Conservation (phyloP, 2,113 vertebrate species). For the Anguilla rostrata region DNA sequence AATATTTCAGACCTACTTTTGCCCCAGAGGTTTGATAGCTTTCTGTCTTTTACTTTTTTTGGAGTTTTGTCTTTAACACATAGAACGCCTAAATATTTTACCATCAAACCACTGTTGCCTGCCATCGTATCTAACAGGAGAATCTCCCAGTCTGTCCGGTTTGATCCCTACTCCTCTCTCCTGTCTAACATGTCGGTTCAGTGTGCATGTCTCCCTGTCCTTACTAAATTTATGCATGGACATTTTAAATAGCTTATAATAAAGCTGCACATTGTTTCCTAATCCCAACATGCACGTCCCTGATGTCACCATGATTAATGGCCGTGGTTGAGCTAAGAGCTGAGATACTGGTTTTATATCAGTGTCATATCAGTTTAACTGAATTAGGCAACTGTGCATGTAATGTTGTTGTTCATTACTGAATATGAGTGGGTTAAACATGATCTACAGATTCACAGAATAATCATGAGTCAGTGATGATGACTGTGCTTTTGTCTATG, state of each 20-base stretch:
- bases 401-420: not conserved
- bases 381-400: not conserved
- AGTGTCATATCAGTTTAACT: not conserved
- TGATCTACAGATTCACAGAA: not conserved
- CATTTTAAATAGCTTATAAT: not conserved
- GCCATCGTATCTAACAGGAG: not conserved
- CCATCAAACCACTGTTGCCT: not conserved
- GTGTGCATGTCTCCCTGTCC: not conserved
- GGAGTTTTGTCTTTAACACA: not conserved
- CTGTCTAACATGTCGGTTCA: not conserved
- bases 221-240: not conserved
- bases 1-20: constrained; percentile 5
- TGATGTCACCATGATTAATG: not conserved
- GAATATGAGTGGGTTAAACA: not conserved
- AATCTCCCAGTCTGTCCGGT: not conserved
- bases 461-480: not conserved
- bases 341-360: not conserved
- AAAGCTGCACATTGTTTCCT: constrained; percentile 4
- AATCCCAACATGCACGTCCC: not conserved
- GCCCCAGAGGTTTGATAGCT: not conserved
- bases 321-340: constrained; percentile 6
- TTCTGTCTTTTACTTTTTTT: constrained; percentile 10
- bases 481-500: not conserved
- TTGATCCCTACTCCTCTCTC: not conserved
- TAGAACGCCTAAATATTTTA: constrained; percentile 11